A percentile compares a stretch with the other conserved stretches of the same genome.
Evolutionary conservation across 2,888 invertebrate genomes (phyloP).

Genomic region (Nephrotoma flavescens): DNA sequence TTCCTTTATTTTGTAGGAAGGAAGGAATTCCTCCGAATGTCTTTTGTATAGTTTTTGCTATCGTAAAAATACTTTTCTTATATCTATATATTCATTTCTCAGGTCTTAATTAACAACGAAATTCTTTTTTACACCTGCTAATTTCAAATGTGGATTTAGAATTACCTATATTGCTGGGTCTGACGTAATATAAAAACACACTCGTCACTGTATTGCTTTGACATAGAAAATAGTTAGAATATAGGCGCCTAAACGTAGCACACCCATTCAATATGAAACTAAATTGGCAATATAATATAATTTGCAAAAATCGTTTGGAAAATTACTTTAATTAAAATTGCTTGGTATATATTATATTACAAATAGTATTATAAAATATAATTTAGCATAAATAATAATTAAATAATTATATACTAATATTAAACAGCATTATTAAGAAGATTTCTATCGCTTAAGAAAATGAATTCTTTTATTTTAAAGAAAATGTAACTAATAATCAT

Average conservation of each 20-base stretch:
- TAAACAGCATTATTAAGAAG: background rate
- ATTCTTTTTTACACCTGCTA: too few species aligned
- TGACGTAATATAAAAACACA: too few species aligned
- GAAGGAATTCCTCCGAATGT: too few species aligned
- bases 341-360: background rate
- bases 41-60: too few species aligned
- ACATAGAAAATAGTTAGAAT: too few species aligned
- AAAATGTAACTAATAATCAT: background rate
- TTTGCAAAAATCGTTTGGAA: background rate
- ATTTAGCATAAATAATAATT: background rate
- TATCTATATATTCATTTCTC: too few species aligned
- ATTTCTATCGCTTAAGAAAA: background rate
- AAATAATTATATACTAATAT: background rate
- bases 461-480: background rate
- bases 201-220: too few species aligned
- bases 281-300: background rate
- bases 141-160: too few species aligned
- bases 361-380: background rate
- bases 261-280: background rate
- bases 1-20: too few species aligned
- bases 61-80: too few species aligned
- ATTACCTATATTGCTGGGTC: too few species aligned
- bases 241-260: background rate
- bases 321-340: background rate
- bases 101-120: too few species aligned